Percentiles rank a stretch among this genome's conserved stretches.
phyloP scores from a whole-genome alignment of 2,888 invertebrate genomes.

The Acleris laterana region DNA sequence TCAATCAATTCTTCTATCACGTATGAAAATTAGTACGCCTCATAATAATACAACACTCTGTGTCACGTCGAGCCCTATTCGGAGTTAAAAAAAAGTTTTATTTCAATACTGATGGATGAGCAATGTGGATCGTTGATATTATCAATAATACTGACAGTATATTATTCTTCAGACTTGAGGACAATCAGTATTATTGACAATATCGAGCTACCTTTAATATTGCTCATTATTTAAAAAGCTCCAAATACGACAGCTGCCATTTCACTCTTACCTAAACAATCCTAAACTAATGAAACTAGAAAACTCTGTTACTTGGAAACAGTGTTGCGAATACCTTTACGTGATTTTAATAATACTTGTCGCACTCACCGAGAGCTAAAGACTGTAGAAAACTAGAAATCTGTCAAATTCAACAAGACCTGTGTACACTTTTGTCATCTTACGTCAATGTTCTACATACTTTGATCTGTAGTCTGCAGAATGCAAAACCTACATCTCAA shows the following conservation, averaged over 20 bases:
- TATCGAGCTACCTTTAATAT: background rate
- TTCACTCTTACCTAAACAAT: constrained; percentile 5
- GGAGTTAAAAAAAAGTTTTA: constrained; percentile 14
- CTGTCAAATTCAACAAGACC: too few relatives aligned
- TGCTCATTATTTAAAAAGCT: constrained; percentile 3
- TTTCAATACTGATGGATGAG: constrained; percentile 11
- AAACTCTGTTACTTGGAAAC: constrained; percentile 23
- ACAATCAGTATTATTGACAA: background rate
- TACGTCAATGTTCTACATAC: too few relatives aligned
- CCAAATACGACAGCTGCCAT: constrained; percentile 8
- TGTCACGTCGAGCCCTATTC: constrained; percentile 1
- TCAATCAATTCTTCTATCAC: constrained; percentile 22
- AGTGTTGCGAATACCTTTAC: constrained; percentile 16
- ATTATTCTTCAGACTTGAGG: background rate
- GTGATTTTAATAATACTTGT: too few relatives aligned
- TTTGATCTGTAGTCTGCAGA: too few relatives aligned
- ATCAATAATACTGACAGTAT: background rate
- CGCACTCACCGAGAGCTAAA: too few relatives aligned
- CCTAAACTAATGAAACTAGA: constrained; percentile 25
- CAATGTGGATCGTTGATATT: background rate
- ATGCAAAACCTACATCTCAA: too few relatives aligned
- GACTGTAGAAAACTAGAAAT: too few relatives aligned
- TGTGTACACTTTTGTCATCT: too few relatives aligned
- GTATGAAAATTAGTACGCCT: constrained; percentile 31
- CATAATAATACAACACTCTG: constrained; percentile 28